phyloP scores from a whole-genome alignment of 1,140 invertebrate species.

The Nilaparvata lugens region DNA sequence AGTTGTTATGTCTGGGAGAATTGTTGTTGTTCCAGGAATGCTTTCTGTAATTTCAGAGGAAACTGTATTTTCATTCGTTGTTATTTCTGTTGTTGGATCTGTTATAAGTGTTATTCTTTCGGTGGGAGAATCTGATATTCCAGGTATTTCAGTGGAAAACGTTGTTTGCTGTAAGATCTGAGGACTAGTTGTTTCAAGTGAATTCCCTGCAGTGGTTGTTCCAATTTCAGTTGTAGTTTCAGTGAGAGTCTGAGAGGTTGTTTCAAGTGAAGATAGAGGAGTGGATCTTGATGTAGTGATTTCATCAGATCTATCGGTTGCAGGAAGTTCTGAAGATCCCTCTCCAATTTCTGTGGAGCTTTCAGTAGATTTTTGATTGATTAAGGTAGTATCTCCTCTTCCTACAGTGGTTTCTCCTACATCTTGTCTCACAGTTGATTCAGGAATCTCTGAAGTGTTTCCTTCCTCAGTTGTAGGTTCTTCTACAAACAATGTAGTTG shows the following conservation, averaged over 20 bases:
- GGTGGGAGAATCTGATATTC: neutral
- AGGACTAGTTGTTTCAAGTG: neutral
- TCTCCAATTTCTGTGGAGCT: neutral
- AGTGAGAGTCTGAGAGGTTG: constrained; percentile 1
- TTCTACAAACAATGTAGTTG: neutral
- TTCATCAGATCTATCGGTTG: neutral
- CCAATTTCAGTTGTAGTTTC: constrained; percentile 1
- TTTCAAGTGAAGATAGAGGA: neutral
- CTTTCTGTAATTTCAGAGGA: neutral
- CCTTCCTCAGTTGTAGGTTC: neutral
- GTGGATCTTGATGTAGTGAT: neutral
- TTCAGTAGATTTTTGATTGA: neutral
- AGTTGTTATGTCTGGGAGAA: constrained; percentile 19
- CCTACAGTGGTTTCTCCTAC: neutral
- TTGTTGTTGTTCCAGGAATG: constrained; percentile 34
- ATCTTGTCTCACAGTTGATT: neutral
- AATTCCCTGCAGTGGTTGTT: neutral
- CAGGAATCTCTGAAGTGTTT: neutral
- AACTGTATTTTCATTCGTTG: neutral
- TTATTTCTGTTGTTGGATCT: constrained; percentile 7
- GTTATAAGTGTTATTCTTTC: neutral
- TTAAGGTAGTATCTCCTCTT: constrained; percentile 4
- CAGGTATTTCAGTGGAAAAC: neutral
- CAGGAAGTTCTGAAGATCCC: neutral
- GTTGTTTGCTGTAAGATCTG: neutral